These are phyloP conservation scores for Xenopus borealis DNA, from an alignment of 2,113 vertebrate genomes.

Conservation along the genomic window DNA sequence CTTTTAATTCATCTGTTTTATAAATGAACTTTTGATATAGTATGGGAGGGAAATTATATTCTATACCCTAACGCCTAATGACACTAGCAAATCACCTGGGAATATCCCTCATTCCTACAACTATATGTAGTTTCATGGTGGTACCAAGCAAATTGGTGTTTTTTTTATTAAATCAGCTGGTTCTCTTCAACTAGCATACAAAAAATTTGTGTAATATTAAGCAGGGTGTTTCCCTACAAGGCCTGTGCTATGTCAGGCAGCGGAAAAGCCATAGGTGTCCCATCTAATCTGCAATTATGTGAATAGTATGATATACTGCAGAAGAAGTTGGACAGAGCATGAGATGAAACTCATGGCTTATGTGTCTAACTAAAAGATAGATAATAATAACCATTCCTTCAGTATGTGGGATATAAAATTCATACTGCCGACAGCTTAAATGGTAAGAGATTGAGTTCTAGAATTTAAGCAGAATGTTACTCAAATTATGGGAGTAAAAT, in stretches of 20 bases:
- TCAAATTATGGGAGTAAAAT: too few species aligned
- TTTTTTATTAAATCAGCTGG: conserved; percentile 29
- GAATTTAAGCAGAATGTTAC: conserved; percentile 35
- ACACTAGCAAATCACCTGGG: too few species aligned
- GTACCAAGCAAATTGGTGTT: too few species aligned
- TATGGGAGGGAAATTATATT: too few species aligned
- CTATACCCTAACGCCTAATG: too few species aligned
- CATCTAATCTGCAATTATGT: conserved; percentile 56
- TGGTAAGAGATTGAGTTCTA: conserved; percentile 25
- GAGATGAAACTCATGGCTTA: conserved; percentile 45
- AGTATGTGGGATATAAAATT: conserved; percentile 28
- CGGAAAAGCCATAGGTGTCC: conserved; percentile 56
- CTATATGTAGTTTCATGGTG: too few species aligned
- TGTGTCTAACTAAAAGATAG: conserved; percentile 50
- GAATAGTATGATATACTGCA: conserved; percentile 54
- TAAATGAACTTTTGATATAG: too few species aligned
- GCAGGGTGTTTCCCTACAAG: conserved; percentile 54
- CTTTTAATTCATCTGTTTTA: too few species aligned
- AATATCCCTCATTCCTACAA: too few species aligned
- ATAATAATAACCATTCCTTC: conserved; percentile 50
- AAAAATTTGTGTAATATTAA: conserved; percentile 53
- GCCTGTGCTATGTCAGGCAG: conserved; percentile 53
- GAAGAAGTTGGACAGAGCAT: conserved; percentile 49
- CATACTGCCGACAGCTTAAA: conserved; percentile 46
- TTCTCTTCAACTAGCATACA: conserved; percentile 56